phyloP scores from a whole-genome alignment of 2,797 vertebrate species.

The Synanceia verrucosa region DNA sequence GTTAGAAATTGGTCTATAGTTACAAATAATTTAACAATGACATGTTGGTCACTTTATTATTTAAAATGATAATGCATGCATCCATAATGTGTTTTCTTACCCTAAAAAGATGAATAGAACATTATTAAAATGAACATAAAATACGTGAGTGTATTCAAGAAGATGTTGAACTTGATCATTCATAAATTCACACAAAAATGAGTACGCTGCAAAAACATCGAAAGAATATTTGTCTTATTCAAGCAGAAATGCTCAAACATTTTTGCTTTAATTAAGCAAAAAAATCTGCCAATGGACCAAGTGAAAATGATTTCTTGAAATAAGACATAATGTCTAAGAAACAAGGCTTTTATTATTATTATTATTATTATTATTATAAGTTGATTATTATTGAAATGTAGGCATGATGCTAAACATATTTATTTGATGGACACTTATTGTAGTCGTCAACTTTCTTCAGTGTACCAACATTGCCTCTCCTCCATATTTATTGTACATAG shows the following conservation, averaged over 20 bases:
- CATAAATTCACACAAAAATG: no score
- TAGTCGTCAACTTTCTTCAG: constrained; percentile 6
- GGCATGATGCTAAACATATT: no score
- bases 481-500: constrained; percentile 37
- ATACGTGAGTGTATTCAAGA: not conserved
- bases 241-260: no score
- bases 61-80: not conserved
- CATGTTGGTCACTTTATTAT: not conserved
- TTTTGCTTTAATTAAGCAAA: no score
- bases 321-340: no score
- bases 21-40: not conserved
- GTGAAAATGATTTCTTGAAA: no score
- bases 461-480: constrained; percentile 8
- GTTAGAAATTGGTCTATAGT: not conserved
- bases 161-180: not conserved
- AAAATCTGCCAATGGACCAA: no score
- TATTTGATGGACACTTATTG: not conserved
- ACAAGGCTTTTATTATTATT: no score
- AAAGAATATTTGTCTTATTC: no score
- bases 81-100: not conserved
- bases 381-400: not conserved
- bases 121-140: not conserved
- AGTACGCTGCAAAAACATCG: no score
- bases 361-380: no score
- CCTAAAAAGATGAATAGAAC: not conserved